phyloP scores from a whole-genome alignment of 2,113 vertebrate genomes.

The Zootoca vivipara region DNA sequence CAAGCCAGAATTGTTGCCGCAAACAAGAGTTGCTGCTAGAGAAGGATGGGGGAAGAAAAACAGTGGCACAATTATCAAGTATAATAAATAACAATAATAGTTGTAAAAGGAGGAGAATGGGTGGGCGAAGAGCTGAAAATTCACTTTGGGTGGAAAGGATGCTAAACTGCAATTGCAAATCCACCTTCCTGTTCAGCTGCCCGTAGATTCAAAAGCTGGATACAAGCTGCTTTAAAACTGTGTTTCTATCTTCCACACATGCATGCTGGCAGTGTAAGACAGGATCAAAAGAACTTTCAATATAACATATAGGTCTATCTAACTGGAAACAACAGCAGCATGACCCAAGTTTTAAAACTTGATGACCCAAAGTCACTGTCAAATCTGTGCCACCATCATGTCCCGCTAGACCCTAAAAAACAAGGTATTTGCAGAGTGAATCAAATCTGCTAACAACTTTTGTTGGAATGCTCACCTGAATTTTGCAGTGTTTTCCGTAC shows the following conservation, averaged over 20 bases:
- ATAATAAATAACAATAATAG: too few relatives aligned
- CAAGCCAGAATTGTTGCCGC: not conserved
- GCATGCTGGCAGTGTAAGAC: not conserved
- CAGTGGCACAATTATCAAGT: not conserved
- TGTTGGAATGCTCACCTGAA: not conserved
- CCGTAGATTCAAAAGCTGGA: not conserved
- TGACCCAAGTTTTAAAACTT: not conserved
- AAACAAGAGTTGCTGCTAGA: too few relatives aligned
- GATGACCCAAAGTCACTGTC: not conserved
- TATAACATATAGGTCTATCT: not conserved
- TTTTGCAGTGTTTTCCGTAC: not conserved
- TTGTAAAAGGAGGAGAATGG: not conserved
- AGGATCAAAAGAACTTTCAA: not conserved
- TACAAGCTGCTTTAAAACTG: not conserved
- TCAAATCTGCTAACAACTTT: not conserved
- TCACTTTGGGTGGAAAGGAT: not conserved
- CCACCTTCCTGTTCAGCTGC: not conserved
- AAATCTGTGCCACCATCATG: not conserved
- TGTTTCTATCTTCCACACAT: not conserved
- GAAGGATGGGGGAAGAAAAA: not conserved
- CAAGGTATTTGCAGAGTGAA: conserved; percentile 3
- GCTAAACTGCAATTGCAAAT: not conserved
- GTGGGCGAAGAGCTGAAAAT: not conserved
- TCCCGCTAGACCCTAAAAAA: not conserved
- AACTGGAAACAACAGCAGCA: not conserved